Base-by-base conservation (phyloP, 1,140 invertebrate species). In the Lepidurus packardi region DNA sequence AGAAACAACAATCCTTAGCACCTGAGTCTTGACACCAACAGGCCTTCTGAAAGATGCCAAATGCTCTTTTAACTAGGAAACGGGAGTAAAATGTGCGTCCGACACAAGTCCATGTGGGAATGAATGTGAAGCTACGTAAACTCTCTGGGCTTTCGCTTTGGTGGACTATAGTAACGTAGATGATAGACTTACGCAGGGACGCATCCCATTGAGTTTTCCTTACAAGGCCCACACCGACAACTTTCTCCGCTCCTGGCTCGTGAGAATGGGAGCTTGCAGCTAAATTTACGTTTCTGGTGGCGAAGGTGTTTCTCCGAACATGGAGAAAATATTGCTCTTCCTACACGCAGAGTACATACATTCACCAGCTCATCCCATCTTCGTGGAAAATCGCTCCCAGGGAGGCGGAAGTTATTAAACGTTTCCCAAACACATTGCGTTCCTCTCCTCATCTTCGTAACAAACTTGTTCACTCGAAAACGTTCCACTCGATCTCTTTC, bases 161-260 rank as follows among this genome's bases (percentile, higher is more conserved):
- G 34, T 4, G 34, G 34, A 34, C 34, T 34, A 34, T 34, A 34
- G 34, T 34, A 34, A 34, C 34, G 34, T 34, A 34, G 21, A 65
- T 5, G 21, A n/a, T 4, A 7, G 53, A 65, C 21, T 21, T 16
- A 65, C 53, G n/a, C 53, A 65, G 21, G 53, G 21, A 65, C 53
- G 53, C 53, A 65, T 65, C 53, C 53, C 53, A 65, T 65, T 65
- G 53, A 65, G 53, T 65, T 65, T 34, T 65, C 53, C 53, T 11
- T 21, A 65, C 53, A 65, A 65, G 53, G 6, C 53, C 53, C 10
- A 65, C 53, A 7, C 53, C 53, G 53, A 65, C 53, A 65, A 65
- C 53, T 65, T 65, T 65, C 53, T 65, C 53, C 53, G 53, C 53
- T 65, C 16, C 53, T 65, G 53, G 53, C 53, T 65, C 21, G 10